Evolutionary conservation across 2,888 invertebrate genomes (phyloP), one percentile per base, ranked within the genome.

Genomic region (Asteroscopus sphinx): DNA sequence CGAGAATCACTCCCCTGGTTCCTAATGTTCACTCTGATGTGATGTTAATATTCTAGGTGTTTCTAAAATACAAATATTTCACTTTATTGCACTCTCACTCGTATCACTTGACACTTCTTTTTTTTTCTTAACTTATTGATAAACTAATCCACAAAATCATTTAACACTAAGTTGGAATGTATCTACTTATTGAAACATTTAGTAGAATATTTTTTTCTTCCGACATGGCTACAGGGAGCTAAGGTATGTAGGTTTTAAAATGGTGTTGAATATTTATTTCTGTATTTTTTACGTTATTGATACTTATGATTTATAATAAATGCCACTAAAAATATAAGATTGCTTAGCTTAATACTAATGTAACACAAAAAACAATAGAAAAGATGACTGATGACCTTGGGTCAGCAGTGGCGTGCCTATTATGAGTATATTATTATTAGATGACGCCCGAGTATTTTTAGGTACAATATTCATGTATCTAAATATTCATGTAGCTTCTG

Each of bases 181-280:
- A 8, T 40, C 26, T 47, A 48, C 53, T 42, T 61, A 53, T 40
- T 47, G 45, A 61, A 64, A 72, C 70, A 78, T 76, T 80, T 71
- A 77, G 78, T 78, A 79, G 77, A 76, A 66, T 68, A 58, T 79
- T 80, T 77, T 85, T 81, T 88, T 81, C 76, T 86, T 83, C 80
- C 81, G 82, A 80, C 85, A 79, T 81, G 81, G 85, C 88, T 69
- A 79, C 90, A 94, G 93, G 94, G 81, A 87, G 91, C 93, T 62
- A 93, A 94, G 93, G 94, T 94, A 92, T 85, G 91, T 91, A 58
- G 46, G 51, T 60, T 71, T 78, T 40, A 41, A 59, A 54, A 51
- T 52, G 51, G 55, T 55, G 72, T 72, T 61, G 25, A 55, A 64
- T 51, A 47, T 62, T 55, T n/a, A n/a, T n/a, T n/a, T n/a, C n/a